Conservation (phyloP, 2,113 vertebrate species). For the Erythrocebus patas region DNA sequence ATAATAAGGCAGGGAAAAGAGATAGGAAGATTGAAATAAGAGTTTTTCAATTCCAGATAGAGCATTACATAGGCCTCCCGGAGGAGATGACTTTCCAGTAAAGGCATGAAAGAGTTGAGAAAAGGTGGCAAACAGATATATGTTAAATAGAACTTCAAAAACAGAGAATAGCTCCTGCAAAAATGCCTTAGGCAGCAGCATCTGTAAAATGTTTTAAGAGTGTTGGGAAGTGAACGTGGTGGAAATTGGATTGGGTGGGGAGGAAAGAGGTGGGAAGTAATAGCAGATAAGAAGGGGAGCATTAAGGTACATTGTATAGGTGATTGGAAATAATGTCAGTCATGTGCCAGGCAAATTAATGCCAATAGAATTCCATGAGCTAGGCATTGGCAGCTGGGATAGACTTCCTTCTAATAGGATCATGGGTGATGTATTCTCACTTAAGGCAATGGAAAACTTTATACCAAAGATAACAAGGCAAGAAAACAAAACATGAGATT, state of each 20-base stretch:
- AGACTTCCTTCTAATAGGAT: background rate
- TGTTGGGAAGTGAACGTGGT: background rate
- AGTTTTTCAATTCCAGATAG: background rate
- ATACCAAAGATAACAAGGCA: background rate
- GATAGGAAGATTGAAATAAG: background rate
- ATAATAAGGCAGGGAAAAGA: background rate
- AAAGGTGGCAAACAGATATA: background rate
- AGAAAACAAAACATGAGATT: background rate
- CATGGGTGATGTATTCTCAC: background rate
- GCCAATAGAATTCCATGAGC: background rate
- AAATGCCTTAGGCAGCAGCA: background rate
- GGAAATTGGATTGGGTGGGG: background rate
- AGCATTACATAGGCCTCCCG: background rate
- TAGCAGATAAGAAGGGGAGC: background rate
- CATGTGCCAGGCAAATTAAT: background rate
- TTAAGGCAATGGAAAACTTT: background rate
- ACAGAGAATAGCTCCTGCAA: background rate
- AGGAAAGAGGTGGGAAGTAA: background rate
- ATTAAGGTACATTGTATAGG: no score
- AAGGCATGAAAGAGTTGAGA: background rate
- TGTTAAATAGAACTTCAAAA: background rate
- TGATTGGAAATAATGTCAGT: background rate
- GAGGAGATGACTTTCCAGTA: background rate
- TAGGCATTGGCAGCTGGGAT: background rate
- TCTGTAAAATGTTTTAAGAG: background rate